Evolutionary conservation across 2,888 invertebrate genomes (phyloP).

Genomic region (Agrilus mali): DNA sequence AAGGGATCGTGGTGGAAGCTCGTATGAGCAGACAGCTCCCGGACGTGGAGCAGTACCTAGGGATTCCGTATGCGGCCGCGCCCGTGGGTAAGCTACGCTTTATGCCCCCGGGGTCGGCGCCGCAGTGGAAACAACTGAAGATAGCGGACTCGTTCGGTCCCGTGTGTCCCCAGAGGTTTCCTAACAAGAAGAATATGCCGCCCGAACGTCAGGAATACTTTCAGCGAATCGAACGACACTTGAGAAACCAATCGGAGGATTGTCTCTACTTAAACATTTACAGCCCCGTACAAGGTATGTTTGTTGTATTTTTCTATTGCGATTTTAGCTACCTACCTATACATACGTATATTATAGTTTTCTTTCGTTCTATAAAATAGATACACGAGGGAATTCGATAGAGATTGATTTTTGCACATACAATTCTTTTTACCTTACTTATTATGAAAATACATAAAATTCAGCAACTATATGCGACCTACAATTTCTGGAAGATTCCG

Average conservation of each 20-base stretch:
- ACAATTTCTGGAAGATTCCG: too few relatives aligned
- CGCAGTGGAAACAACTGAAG: conserved; percentile 58
- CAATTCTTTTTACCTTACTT: too few relatives aligned
- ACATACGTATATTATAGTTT: too few relatives aligned
- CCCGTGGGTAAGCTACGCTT: conserved; percentile 54
- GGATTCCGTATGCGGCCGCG: conserved; percentile 72
- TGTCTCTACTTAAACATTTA: conserved; percentile 89
- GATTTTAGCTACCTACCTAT: too few relatives aligned
- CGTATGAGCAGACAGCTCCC: conserved; percentile 48
- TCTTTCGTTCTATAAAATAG: too few relatives aligned
- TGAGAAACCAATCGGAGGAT: conserved; percentile 64
- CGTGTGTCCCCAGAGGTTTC: conserved; percentile 77
- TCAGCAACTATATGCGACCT: too few relatives aligned
- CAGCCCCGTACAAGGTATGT: conserved; percentile 72
- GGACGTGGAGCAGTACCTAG: conserved; percentile 61
- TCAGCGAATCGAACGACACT: conserved; percentile 55
- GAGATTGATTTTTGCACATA: too few relatives aligned
- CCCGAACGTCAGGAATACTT: conserved; percentile 59
- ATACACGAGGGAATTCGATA: too few relatives aligned
- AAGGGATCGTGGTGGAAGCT: conserved; percentile 54
- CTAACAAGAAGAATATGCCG: conserved; percentile 51
- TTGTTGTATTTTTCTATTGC: conserved; percentile 2
- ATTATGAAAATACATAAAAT: too few relatives aligned
- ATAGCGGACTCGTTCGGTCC: conserved; percentile 60
- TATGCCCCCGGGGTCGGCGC: conserved; percentile 53